Evolutionary conservation across 2,888 invertebrate species (phyloP).

Genomic region (Chouioia cunea): DNA sequence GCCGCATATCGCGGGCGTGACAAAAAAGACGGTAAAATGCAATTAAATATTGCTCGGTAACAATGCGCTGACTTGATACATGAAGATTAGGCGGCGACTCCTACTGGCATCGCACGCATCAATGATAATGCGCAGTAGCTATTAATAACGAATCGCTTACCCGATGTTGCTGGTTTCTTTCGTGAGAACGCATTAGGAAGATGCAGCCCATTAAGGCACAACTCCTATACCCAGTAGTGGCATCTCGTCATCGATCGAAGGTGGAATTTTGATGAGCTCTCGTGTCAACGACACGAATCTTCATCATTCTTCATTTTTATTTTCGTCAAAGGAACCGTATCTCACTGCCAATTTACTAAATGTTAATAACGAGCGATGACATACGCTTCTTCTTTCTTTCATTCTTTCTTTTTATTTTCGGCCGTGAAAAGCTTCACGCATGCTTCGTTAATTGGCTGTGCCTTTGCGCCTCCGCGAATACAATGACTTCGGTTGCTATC

Average conservation of each 20-base stretch:
- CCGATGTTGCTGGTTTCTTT: slow-evolving; percentile 41
- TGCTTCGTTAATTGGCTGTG: too few relatives aligned
- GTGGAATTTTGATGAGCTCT: slow-evolving; percentile 14
- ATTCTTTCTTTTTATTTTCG: too few relatives aligned
- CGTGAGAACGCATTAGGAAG: too few relatives aligned
- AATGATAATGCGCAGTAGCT: slow-evolving; percentile 65
- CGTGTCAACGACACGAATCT: neutral
- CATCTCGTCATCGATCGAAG: slow-evolving; percentile 43
- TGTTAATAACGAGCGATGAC: too few relatives aligned
- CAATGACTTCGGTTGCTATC: too few relatives aligned
- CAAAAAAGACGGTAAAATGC: slow-evolving; percentile 45
- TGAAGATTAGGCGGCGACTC: slow-evolving; percentile 55
- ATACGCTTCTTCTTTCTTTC: too few relatives aligned
- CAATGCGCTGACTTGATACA: slow-evolving; percentile 53
- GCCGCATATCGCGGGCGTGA: slow-evolving; percentile 46
- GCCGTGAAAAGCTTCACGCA: too few relatives aligned
- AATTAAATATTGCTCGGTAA: neutral
- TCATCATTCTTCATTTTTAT: slow-evolving; percentile 18
- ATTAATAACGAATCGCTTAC: slow-evolving; percentile 60
- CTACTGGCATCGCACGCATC: slow-evolving; percentile 55
- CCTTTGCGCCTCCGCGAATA: too few relatives aligned
- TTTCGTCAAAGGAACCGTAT: too few relatives aligned
- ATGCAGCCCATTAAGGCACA: too few relatives aligned
- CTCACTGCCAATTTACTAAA: too few relatives aligned
- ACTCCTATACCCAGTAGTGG: slow-evolving; percentile 13